Evolutionary conservation across 2,888 invertebrate species (phyloP).

Genomic region (Ferdinandea cuprea): DNA sequence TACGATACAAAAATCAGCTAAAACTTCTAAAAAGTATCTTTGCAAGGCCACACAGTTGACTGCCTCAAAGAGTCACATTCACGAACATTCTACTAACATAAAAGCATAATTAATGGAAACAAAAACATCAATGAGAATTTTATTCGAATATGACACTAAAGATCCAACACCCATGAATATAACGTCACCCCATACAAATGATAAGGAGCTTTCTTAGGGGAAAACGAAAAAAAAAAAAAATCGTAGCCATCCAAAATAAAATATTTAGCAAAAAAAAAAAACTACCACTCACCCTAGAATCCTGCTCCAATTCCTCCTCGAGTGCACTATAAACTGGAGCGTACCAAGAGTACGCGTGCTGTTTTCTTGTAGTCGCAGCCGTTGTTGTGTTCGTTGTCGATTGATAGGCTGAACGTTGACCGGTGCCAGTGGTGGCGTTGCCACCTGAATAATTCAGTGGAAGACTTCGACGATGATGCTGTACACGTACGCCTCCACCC

Average conservation of each 20-base stretch:
- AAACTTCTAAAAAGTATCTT: too few relatives aligned
- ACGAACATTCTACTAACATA: too few relatives aligned
- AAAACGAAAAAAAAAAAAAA: too few relatives aligned
- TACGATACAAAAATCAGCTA: too few relatives aligned
- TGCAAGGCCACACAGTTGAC: too few relatives aligned
- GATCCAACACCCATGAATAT: too few relatives aligned
- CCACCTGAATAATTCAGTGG: conserved; percentile 79
- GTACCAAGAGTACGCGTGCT: conserved; percentile 83
- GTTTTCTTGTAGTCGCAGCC: conserved; percentile 80
- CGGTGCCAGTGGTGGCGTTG: conserved; percentile 4
- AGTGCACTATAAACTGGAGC: conserved; percentile 83
- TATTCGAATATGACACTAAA: too few relatives aligned
- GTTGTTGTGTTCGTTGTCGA: conserved; percentile 76
- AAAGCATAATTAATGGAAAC: too few relatives aligned
- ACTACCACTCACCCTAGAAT: conserved; percentile 81
- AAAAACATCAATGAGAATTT: too few relatives aligned
- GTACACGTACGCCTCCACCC: conserved; percentile 46
- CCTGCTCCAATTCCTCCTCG: conserved; percentile 83
- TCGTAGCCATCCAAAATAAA: background rate
- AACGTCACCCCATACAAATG: too few relatives aligned
- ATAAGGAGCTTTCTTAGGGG: too few relatives aligned
- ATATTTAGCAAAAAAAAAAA: background rate
- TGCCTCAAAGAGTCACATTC: too few relatives aligned
- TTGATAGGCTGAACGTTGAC: conserved; percentile 49
- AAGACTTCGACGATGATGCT: conserved; percentile 81